A percentile compares a stretch with the other conserved stretches of the same genome.
Conservation (phyloP, 2,888 invertebrate species). For the Mellilla xanthometata region DNA sequence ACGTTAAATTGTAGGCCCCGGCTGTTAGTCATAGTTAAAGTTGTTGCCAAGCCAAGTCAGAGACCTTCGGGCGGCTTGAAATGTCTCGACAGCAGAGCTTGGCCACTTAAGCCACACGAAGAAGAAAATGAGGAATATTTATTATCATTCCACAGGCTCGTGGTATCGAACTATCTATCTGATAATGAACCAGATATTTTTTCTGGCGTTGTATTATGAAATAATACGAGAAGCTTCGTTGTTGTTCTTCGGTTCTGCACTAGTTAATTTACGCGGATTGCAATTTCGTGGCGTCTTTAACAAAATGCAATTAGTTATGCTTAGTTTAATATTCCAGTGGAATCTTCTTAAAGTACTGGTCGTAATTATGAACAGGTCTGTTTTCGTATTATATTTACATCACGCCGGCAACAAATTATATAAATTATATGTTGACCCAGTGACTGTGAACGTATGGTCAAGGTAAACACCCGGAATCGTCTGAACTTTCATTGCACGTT, state of each 20-base stretch:
- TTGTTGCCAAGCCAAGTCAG: no score
- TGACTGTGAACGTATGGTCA: background rate
- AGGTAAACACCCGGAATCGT: background rate
- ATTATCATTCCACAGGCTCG: no score
- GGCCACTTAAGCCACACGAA: no score
- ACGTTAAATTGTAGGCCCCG: no score
- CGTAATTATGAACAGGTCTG: background rate
- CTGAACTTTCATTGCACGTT: background rate
- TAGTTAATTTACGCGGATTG: conserved; percentile 8
- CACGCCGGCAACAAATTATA: background rate
- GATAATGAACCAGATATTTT: no score
- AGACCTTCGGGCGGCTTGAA: no score
- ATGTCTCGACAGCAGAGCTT: no score
- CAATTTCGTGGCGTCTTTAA: conserved; percentile 11
- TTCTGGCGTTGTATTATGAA: no score
- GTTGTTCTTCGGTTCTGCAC: conserved; percentile 16
- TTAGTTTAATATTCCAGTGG: background rate
- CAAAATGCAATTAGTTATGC: conserved; percentile 9
- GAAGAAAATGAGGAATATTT: no score
- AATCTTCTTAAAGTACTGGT: background rate
- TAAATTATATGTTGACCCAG: background rate
- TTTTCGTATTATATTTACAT: background rate
- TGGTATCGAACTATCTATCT: no score
- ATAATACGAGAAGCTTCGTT: no score
- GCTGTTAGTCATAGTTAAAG: no score